Percentiles rank a stretch among this genome's conserved stretches.
Conservation (phyloP, 2,113 vertebrate species). For the Malurus alboscapulatus region DNA sequence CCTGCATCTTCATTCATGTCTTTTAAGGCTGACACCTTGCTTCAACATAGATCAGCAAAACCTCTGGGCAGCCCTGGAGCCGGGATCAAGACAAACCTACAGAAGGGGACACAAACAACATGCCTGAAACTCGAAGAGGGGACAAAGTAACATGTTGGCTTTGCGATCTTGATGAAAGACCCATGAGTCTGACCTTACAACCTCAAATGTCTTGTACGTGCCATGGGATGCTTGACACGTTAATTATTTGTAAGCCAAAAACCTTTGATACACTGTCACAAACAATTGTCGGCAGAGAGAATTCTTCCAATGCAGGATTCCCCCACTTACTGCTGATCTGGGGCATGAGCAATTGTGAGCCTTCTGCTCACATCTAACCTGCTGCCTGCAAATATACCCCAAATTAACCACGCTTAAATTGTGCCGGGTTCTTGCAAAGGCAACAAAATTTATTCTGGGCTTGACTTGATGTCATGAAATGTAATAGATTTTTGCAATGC, state of each 20-base stretch:
- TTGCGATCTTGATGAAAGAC: neutral
- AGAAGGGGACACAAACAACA: fast-evolving
- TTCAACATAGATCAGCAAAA: neutral
- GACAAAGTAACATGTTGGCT: neutral
- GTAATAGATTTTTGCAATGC: neutral
- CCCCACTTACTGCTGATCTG: neutral
- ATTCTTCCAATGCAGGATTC: neutral
- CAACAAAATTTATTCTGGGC: neutral
- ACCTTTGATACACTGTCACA: neutral
- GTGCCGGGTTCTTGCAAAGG: neutral
- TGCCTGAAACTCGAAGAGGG: neutral
- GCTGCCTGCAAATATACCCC: neutral
- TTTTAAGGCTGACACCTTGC: neutral
- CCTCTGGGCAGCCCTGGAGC: neutral
- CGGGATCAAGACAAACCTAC: neutral
- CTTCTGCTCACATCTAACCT: neutral
- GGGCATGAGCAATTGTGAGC: neutral
- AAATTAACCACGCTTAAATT: neutral
- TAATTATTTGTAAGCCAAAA: neutral
- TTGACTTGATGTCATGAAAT: neutral
- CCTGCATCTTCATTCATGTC: neutral
- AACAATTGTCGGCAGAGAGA: neutral
- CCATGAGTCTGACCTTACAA: neutral
- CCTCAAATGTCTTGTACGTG: neutral
- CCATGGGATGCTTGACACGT: neutral